Evolutionary conservation across 2,888 invertebrate species (phyloP).

Genomic region (Melinaea marsaeus): DNA sequence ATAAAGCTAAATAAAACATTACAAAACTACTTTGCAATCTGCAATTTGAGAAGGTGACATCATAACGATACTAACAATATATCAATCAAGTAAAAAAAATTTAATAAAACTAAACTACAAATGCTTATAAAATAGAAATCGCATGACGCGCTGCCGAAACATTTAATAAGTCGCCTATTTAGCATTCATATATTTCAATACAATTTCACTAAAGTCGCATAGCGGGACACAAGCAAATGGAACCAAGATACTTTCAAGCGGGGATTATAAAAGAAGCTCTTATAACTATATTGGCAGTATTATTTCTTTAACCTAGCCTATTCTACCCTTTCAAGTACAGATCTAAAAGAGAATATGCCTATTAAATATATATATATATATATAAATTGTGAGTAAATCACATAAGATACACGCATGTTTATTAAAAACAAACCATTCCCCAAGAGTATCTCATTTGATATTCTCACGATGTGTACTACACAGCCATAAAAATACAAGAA

Average conservation of each 20-base stretch:
- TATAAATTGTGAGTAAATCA: constrained; percentile 14
- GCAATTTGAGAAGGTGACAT: too few relatives aligned
- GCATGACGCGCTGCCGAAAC: constrained; percentile 15
- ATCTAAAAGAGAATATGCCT: constrained; percentile 20
- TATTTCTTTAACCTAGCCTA: constrained; percentile 36
- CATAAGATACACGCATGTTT: constrained; percentile 10
- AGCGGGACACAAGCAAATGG: constrained; percentile 36
- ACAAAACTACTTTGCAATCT: too few relatives aligned
- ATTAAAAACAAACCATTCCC: background rate
- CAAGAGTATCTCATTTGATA: constrained; percentile 13
- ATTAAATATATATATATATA: constrained; percentile 3
- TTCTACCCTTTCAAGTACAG: constrained; percentile 20
- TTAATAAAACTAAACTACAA: constrained; percentile 9
- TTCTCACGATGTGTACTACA: constrained; percentile 23
- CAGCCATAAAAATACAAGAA: constrained; percentile 29
- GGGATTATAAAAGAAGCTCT: constrained; percentile 48
- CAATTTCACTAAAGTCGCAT: constrained; percentile 35
- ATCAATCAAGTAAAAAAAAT: background rate
- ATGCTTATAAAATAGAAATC: constrained; percentile 19
- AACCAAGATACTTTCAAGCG: constrained; percentile 34
- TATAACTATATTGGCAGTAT: constrained; percentile 58
- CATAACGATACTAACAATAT: background rate
- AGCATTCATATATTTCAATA: constrained; percentile 23
- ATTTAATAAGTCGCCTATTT: constrained; percentile 23
- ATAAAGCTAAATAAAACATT: too few relatives aligned